These are phyloP conservation scores for Acromyrmex charruanus DNA, from an alignment of 1,140 invertebrate genomes.

Conservation along the genomic window DNA sequence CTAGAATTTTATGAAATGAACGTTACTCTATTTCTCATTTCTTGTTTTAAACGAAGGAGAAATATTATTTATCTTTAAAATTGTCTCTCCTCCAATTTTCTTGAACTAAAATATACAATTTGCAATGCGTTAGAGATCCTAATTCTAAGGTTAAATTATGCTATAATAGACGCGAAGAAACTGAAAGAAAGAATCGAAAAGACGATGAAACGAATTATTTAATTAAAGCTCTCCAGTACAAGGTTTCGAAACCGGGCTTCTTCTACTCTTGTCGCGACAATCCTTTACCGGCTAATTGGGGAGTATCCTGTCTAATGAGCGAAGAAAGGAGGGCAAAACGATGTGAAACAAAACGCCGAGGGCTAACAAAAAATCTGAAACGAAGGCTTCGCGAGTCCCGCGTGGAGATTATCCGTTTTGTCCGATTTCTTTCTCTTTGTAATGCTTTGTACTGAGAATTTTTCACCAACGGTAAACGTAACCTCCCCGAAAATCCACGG, in stretches of 20 bases:
- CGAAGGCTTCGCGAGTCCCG: slow-evolving; percentile 32
- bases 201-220: slow-evolving; percentile 66
- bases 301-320: slow-evolving; percentile 61
- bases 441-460: slow-evolving; percentile 34
- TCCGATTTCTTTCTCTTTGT: slow-evolving; percentile 56
- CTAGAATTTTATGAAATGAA: neutral
- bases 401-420: slow-evolving; percentile 55
- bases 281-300: slow-evolving; percentile 67
- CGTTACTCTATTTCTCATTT: neutral
- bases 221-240: slow-evolving; percentile 72
- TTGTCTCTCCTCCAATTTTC: neutral
- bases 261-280: slow-evolving; percentile 42
- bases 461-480: slow-evolving; percentile 34
- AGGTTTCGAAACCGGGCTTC: slow-evolving; percentile 41
- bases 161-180: neutral
- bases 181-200: neutral
- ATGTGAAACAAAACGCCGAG: slow-evolving; percentile 38
- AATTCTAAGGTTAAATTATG: slow-evolving; percentile 32
- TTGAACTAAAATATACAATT: slow-evolving; percentile 13
- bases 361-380: slow-evolving; percentile 30
- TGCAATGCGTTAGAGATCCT: neutral
- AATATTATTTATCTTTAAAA: neutral
- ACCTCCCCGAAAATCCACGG: slow-evolving; percentile 22
- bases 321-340: slow-evolving; percentile 45
- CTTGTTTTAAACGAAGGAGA: neutral